These are phyloP conservation scores for Lasioglossum leucozonium DNA, from an alignment of 2,888 invertebrate genomes.

Conservation along the genomic window DNA sequence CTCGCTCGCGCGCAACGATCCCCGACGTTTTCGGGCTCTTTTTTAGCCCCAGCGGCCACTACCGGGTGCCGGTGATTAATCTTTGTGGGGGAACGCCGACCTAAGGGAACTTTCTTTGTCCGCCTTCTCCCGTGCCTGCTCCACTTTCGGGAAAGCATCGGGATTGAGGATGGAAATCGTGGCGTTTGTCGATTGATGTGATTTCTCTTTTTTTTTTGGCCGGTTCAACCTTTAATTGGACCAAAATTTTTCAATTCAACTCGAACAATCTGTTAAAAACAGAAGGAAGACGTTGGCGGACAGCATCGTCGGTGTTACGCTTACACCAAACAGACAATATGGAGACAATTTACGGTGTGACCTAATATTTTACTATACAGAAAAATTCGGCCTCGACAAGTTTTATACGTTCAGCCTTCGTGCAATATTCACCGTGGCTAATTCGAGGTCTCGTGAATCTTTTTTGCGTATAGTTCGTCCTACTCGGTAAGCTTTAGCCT, in stretches of 20 bases:
- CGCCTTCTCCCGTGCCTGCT: background rate
- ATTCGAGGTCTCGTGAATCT: background rate
- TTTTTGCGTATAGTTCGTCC: background rate
- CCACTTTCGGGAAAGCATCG: slow-evolving; percentile 9
- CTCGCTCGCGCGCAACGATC: slow-evolving; percentile 38
- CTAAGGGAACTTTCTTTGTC: slow-evolving; percentile 8
- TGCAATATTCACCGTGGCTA: background rate
- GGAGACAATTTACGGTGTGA: background rate
- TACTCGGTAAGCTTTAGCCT: background rate
- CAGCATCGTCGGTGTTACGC: background rate
- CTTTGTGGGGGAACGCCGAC: background rate
- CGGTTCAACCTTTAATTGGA: no score
- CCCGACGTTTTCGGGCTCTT: slow-evolving; percentile 30
- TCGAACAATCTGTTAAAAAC: no score
- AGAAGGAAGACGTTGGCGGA: no score
- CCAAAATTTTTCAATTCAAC: no score
- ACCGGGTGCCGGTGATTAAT: slow-evolving; percentile 33
- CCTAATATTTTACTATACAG: background rate
- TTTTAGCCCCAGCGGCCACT: slow-evolving; percentile 9
- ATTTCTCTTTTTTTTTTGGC: background rate
- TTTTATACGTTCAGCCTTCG: background rate
- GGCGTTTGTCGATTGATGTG: background rate
- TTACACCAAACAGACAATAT: background rate
- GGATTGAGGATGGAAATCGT: background rate
- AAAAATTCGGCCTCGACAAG: background rate